These are phyloP conservation scores for Parauchenoglanis punctatus DNA, from an alignment of 2,797 vertebrate genomes.

Conservation along the genomic window DNA sequence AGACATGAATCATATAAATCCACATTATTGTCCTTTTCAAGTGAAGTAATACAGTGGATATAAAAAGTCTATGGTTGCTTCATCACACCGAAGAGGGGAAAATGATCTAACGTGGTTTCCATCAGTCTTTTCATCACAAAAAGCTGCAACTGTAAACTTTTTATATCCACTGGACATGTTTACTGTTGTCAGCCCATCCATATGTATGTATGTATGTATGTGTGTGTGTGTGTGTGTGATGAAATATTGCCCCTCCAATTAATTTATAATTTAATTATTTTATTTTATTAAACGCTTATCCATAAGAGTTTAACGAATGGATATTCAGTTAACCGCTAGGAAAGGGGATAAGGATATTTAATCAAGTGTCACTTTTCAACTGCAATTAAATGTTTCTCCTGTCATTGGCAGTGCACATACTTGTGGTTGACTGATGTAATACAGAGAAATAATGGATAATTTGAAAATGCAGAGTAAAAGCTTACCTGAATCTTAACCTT, in stretches of 20 bases:
- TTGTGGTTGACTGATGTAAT: constrained; percentile 28
- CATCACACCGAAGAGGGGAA: background rate
- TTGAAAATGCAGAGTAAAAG: background rate
- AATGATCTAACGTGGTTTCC: background rate
- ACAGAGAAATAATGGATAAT: constrained; percentile 21
- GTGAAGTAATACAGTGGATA: background rate
- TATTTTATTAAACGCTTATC: background rate
- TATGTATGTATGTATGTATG: background rate
- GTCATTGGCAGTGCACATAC: background rate
- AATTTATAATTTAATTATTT: background rate
- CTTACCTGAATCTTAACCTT: background rate
- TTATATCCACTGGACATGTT: background rate
- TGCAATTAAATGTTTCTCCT: constrained; percentile 8
- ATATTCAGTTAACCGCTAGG: background rate
- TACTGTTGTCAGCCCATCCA: background rate
- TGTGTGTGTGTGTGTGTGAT: background rate
- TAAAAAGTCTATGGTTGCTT: background rate
- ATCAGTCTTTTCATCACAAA: background rate
- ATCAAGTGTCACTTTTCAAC: constrained; percentile 12
- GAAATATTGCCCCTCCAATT: background rate
- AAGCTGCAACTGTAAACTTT: background rate
- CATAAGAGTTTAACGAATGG: background rate
- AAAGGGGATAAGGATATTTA: background rate
- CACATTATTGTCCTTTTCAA: background rate
- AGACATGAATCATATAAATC: background rate